Evolutionary conservation across 2,888 invertebrate species (phyloP), one percentile per base, ranked within the genome.

Genomic region (Augochlorella aurata): DNA sequence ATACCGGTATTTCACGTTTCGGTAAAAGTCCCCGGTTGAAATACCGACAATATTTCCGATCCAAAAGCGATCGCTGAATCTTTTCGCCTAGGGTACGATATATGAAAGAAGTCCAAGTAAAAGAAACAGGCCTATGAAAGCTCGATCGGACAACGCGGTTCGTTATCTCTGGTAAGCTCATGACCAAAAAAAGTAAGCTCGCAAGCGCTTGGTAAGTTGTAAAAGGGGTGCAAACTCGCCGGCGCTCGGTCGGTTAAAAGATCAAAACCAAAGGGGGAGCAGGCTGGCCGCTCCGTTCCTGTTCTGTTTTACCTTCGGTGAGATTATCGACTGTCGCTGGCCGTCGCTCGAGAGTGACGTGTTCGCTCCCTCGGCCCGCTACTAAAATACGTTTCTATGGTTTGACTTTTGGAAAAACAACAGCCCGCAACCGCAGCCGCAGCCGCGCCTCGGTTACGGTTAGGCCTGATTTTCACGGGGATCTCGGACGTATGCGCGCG

Each of bases 261-360:
- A 83, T 38, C 18, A 85, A 85, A 87, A 77, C 83, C 80, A 81
- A 86, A 77, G 79, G 76, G 82, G 74, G 67, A 81, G 85, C 87
- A 79, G 87, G 61, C 76, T 75, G 72, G 81, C 84, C 73, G 84
- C 86, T 77, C 86, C 85, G 72, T 61, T 88, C 87, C 88, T 88
- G 85, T 87, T 88, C 88, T 88, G 85, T 87, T 88, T 94, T 94
- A 94, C 94, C 94, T 94, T 94, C 93, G 91, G 93, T 93, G 91
- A 94, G 94, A 92, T 94, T 94, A 94, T 94, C 94, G 91, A 94
- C 93, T 86, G 94, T 94, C 91, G 94, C 94, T 90, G 94, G 94
- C 90, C 94, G 92, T 91, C 93, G 92, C 90, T 91, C 93, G 91
- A 93, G 93, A 89, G 92, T 92, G 91, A 92, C 92, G 88, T 90